Conservation (phyloP, 2,113 vertebrate species). For the Perognathus longimembris region DNA sequence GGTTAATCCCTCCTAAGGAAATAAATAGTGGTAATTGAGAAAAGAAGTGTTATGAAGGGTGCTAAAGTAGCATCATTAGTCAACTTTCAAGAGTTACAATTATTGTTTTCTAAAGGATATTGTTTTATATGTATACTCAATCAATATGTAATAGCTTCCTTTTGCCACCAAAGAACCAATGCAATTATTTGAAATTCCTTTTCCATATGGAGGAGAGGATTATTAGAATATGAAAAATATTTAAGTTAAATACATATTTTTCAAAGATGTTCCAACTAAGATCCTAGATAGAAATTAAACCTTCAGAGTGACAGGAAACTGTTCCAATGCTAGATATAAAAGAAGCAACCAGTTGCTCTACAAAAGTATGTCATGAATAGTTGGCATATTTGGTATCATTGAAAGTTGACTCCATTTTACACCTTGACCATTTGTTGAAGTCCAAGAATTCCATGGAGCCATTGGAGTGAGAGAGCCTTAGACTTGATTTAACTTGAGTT, state of each 20-base stretch:
- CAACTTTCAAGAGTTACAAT: neutral
- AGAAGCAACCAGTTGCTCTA: neutral
- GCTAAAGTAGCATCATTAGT: neutral
- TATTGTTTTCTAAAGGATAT: constrained; percentile 25
- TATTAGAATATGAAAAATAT: constrained; percentile 76
- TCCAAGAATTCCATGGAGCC: constrained; percentile 4
- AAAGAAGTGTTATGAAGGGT: neutral
- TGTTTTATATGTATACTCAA: constrained; percentile 43
- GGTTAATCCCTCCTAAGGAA: constrained; percentile 24
- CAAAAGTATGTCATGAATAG: neutral
- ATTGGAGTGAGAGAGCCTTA: neutral
- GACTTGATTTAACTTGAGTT: neutral
- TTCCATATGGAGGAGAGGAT: constrained; percentile 64
- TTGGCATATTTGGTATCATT: constrained; percentile 12
- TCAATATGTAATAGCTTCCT: constrained; percentile 63
- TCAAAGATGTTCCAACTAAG: constrained; percentile 50
- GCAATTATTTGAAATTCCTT: constrained; percentile 62
- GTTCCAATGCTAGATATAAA: neutral
- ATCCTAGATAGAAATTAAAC: constrained; percentile 39
- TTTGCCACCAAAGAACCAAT: constrained; percentile 70
- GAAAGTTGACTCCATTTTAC: constrained; percentile 4
- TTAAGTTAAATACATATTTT: constrained; percentile 75
- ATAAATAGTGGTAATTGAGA: neutral
- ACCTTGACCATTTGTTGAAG: constrained; percentile 35
- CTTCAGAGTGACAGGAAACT: constrained; percentile 38